Base-by-base conservation (phyloP, 2,113 vertebrate species). In the Peucedramus taeniatus region DNA sequence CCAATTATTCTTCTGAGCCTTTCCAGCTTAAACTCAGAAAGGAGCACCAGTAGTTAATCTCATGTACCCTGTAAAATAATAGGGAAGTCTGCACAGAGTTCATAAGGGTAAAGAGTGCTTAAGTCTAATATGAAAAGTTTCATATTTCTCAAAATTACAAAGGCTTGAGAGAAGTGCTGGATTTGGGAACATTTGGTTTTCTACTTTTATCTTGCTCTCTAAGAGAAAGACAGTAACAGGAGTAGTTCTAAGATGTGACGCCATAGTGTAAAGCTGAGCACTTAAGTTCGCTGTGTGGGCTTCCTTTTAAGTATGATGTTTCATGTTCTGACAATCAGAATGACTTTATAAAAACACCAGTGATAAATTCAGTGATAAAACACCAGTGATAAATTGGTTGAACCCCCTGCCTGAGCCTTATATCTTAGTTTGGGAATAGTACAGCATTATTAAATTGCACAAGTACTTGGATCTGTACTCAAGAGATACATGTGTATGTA, bases 291-390 rank as follows among this genome's bases (percentile, higher is more conserved):
- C 77, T 84, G 51, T 54, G 27, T 78, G 85, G 83, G 37, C 60
- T 69, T 96, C 80, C 61, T 90, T 89, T 92, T 86, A 57, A 86
- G n/a, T 69, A 39, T 88, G 87, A 68, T 84, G 47, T 95, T 97
- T 96, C 63, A 44, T 64, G n/a, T 93, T 87, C 72, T 82, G 76
- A 92, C 69, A 92, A 72, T 69, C 76, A 74, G 50, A 72, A 44
- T 91, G 86, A 77, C 72, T 89, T 90, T 86, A 80, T 42, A 91
- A n/a, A 94, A 83, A 2, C 24, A 87, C n/a, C 33, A 72, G 50
- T 61, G 54, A 72, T 93, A 57, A 88, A 93, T 60, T 96, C 37
- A 14, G n/a, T n/a, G n/a, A n/a, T n/a, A n/a, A 94, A 83, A 2
- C 24, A 87, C n/a, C 33, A 72, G 50, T 61, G 54, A 72, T 93